Percentiles rank a stretch among this genome's conserved stretches.
Conservation (phyloP, 2,888 invertebrate genomes). For the Drosophila falleni region DNA sequence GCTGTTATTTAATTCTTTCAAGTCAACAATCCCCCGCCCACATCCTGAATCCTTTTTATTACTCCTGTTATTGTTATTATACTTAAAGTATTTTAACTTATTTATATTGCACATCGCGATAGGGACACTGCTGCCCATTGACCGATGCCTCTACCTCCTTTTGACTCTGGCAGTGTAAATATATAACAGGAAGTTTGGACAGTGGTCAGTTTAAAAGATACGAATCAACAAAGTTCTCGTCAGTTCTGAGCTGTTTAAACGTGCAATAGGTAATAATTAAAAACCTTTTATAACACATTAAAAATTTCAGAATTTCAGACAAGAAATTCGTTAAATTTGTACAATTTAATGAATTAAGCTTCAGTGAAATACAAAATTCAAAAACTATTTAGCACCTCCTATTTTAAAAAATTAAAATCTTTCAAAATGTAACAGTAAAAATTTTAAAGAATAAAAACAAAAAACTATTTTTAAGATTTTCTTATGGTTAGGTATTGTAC, state of each 20-base stretch:
- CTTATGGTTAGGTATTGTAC: too few species aligned
- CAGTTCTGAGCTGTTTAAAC: background rate
- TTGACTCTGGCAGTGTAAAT: background rate
- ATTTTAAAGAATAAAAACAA: too few species aligned
- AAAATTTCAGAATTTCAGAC: too few species aligned
- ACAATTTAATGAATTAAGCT: too few species aligned
- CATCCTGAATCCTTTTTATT: conserved; percentile 48
- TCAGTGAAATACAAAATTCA: too few species aligned
- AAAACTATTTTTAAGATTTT: too few species aligned
- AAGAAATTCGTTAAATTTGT: too few species aligned
- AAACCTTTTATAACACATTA: background rate
- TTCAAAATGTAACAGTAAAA: too few species aligned
- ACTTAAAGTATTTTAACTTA: conserved; percentile 58
- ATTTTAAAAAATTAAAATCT: too few species aligned
- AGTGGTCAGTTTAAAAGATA: conserved; percentile 3
- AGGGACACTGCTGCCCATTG: background rate
- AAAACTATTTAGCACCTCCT: too few species aligned
- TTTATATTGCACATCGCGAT: conserved; percentile 56
- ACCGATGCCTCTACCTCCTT: background rate
- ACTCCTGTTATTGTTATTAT: conserved; percentile 67
- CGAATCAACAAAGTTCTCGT: background rate
- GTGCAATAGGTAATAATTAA: background rate
- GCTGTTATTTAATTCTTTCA: conserved; percentile 70
- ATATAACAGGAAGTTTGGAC: background rate
- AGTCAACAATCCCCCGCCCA: conserved; percentile 24